These are phyloP conservation scores for Arge pagana DNA, from an alignment of 2,888 invertebrate species.

Conservation along the genomic window DNA sequence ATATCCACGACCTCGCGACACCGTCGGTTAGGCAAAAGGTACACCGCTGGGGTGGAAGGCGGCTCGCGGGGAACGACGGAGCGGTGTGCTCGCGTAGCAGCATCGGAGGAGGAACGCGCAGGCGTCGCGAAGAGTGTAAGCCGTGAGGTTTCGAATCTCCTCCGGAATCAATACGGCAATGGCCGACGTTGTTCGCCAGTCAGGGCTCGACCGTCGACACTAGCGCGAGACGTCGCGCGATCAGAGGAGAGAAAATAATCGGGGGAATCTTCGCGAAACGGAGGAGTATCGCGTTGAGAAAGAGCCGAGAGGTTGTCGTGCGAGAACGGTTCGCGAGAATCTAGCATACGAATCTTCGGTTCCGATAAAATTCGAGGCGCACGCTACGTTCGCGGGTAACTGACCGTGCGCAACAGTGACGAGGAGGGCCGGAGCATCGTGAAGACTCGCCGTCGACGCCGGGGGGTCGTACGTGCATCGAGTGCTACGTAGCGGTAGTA, in stretches of 20 bases:
- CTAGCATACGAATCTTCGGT: no score
- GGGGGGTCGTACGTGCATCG: neutral
- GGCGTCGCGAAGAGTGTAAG: constrained; percentile 2
- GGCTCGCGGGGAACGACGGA: no score
- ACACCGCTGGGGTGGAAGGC: no score
- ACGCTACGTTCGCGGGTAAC: constrained; percentile 44
- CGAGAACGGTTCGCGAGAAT: no score
- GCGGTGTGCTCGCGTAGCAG: no score
- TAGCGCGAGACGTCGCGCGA: neutral
- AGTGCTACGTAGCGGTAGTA: no score
- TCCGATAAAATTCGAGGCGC: neutral
- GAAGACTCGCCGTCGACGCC: constrained; percentile 1
- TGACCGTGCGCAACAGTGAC: constrained; percentile 54
- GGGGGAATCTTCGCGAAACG: no score
- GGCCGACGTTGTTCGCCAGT: constrained; percentile 52
- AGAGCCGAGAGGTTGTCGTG: no score
- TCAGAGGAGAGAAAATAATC: constrained; percentile 11
- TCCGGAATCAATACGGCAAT: constrained; percentile 54
- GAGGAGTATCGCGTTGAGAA: no score
- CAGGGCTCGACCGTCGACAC: constrained; percentile 48
- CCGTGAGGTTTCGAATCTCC: constrained; percentile 15
- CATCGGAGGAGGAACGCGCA: no score
- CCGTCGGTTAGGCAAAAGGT: no score
- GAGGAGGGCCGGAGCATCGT: neutral
- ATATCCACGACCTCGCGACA: no score